These are phyloP conservation scores for Casuarius casuarius DNA, from an alignment of 2,113 vertebrate genomes.

Conservation along the genomic window DNA sequence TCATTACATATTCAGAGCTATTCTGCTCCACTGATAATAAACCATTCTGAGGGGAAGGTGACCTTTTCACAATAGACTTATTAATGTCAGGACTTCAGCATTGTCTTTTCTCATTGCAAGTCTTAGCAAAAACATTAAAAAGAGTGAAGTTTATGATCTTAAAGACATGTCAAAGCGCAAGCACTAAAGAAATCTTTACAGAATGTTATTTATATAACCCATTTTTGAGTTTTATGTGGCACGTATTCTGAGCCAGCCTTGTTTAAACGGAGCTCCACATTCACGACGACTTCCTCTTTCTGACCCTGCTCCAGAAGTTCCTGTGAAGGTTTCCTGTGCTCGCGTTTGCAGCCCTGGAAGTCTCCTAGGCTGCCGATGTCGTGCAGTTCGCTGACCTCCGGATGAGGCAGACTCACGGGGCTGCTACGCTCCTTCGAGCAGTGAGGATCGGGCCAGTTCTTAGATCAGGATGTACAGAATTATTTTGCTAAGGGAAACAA, in stretches of 20 bases:
- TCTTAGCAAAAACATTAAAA: constrained; percentile 46
- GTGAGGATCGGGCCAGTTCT: fast-evolving
- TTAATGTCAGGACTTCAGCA: constrained; percentile 75
- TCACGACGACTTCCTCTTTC: not conserved
- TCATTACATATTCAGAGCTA: constrained; percentile 78
- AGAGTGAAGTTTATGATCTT: constrained; percentile 62
- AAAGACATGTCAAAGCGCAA: constrained; percentile 39
- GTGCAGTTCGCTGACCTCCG: not conserved
- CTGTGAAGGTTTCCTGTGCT: not conserved
- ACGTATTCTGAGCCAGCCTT: not conserved
- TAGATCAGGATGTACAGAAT: not conserved
- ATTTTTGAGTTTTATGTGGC: not conserved
- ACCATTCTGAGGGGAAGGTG: constrained; percentile 77
- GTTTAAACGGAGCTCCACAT: not conserved
- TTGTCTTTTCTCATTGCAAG: constrained; percentile 63
- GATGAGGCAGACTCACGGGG: not conserved
- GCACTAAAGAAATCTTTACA: constrained; percentile 2
- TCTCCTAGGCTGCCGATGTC: fast-evolving
- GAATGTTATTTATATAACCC: constrained; percentile 10
- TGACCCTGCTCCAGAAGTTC: not conserved
- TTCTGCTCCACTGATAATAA: constrained; percentile 78
- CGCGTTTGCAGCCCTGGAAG: not conserved
- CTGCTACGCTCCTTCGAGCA: not conserved
- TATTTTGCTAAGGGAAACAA: not conserved
- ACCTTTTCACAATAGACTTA: constrained; percentile 80